Base-by-base conservation (phyloP, 2,797 vertebrate genomes). In the Alouatta caraya region DNA sequence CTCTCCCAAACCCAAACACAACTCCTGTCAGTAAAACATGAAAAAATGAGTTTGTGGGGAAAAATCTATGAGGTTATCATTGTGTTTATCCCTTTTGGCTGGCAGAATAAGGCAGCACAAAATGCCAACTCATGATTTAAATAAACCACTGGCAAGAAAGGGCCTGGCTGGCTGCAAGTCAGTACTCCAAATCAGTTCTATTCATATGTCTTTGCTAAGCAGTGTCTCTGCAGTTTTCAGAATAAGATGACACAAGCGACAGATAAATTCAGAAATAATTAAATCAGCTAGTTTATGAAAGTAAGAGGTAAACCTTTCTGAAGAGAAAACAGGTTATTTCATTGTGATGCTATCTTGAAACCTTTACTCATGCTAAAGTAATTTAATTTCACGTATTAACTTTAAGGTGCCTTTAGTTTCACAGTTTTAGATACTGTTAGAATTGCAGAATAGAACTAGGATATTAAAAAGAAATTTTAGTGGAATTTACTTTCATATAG, bases 1-100 rank as follows among this genome's bases (percentile, higher is more conserved):
- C 52, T 97, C 52, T 89, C 79, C 80, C 96, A 96, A 97, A 48
- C 92, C 83, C 76, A 92, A 92, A 81, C 70, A 50, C 87, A 87
- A 64, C 84, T 97, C 87, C 59, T 33, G 64, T 93, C 44, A 37
- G 42, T 90, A 78, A 95, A 79, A 78, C 11, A 86, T 61, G 83
- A 87, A 93, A 95, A 85, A 42, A 73, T 44, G 79, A 61, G 33
- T 57, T 94, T 97, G 79, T 61, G 21, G 39, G 52, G 37, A 87
- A 14, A 79, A 82, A 72, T 89, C 92, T 89, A 1, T 55, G 80
- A 95, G 80, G 76, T 94, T 87, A 81, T 70, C 44, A 52, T 17
- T 10, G 17, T 80, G 44, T 57, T 90, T 80, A 85, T 80, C 37
- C 37, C 37, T 19, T 80, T 67, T 39, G 44, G 50, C 33, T 97